Percentiles rank a stretch among this genome's conserved stretches.
These are phyloP conservation scores for Papilio protenor DNA, from an alignment of 2,888 invertebrate species.

Conservation along the genomic window DNA sequence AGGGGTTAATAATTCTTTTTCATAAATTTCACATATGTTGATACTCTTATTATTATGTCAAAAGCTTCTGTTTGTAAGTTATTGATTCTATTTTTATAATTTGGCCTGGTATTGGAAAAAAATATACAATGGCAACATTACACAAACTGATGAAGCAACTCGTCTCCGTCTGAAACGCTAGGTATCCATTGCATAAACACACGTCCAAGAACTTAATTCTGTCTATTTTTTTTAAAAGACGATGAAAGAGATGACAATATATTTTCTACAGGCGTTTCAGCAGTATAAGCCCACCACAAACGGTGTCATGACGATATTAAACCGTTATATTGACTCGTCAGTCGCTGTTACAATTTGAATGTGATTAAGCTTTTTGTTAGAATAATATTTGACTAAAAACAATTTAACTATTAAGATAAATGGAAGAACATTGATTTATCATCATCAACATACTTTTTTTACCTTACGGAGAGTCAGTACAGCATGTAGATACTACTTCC, in stretches of 20 bases:
- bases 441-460: too few species aligned
- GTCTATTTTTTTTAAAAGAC: neutral
- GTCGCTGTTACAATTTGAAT: neutral
- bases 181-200: neutral
- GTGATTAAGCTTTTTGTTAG: too few species aligned
- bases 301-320: neutral
- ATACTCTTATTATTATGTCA: too few species aligned
- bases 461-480: too few species aligned
- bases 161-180: neutral
- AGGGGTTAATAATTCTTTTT: neutral
- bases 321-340: neutral
- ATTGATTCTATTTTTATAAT: too few species aligned
- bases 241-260: neutral
- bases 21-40: too few species aligned
- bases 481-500: too few species aligned
- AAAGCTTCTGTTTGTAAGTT: too few species aligned
- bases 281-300: neutral
- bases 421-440: too few species aligned
- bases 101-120: neutral
- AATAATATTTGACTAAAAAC: too few species aligned
- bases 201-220: neutral
- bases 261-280: neutral
- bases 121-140: constrained; percentile 19
- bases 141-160: neutral
- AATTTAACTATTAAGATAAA: too few species aligned